phyloP scores from a whole-genome alignment of 2,797 vertebrate genomes.

The Orientallactaga sibirica region DNA sequence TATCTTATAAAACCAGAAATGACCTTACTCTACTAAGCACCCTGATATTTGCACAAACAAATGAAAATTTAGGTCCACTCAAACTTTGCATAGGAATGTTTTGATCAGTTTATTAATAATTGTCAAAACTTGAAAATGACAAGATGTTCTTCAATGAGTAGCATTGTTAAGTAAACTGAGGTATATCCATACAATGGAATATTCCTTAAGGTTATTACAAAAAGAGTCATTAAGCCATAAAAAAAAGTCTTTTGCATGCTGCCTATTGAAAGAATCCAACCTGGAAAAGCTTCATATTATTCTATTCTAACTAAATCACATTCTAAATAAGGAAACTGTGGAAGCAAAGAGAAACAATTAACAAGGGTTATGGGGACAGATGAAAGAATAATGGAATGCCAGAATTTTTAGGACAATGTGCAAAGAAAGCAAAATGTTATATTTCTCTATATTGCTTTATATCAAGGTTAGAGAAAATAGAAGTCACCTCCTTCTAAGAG shows the following conservation, averaged over 20 bases:
- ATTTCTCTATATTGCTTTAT: no score
- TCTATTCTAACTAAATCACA: slow-evolving; percentile 25
- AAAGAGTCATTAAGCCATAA: not conserved
- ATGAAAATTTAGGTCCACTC: not conserved
- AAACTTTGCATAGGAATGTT: not conserved
- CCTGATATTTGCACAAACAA: not conserved
- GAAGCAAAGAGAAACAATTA: not conserved
- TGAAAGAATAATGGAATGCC: not conserved
- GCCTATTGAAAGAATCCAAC: not conserved
- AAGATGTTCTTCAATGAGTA: not conserved
- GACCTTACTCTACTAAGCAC: not conserved
- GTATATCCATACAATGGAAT: not conserved
- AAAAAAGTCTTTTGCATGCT: not conserved
- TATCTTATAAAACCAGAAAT: slow-evolving; percentile 31
- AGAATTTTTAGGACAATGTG: not conserved
- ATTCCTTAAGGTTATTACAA: not conserved
- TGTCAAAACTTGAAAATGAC: not conserved
- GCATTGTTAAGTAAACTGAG: not conserved
- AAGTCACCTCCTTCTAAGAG: no score
- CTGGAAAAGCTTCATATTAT: not conserved
- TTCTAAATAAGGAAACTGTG: not conserved
- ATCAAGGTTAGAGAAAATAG: no score
- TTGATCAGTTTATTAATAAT: not conserved
- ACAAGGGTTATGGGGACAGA: not conserved
- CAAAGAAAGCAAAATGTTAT: no score